These are phyloP conservation scores for Glyptemys insculpta DNA, from an alignment of 2,797 vertebrate species.

Conservation along the genomic window DNA sequence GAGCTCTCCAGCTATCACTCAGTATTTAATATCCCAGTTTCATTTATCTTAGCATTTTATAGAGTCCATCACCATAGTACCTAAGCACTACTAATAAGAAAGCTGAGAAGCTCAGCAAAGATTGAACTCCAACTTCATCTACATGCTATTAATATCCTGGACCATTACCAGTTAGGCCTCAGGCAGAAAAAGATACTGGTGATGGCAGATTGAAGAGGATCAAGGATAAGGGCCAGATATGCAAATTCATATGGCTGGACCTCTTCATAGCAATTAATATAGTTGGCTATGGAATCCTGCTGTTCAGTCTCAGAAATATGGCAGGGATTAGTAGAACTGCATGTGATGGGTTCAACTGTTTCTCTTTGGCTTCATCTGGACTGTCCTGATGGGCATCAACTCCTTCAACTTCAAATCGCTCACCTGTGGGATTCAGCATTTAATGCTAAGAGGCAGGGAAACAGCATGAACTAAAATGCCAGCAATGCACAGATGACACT, in stretches of 20 bases:
- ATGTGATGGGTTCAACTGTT: too few species aligned
- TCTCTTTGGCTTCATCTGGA: neutral
- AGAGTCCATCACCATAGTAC: neutral
- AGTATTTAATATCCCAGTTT: neutral
- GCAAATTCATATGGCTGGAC: neutral
- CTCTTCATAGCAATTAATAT: neutral
- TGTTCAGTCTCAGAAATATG: neutral
- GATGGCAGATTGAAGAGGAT: neutral
- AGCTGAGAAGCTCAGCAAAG: neutral
- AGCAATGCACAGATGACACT: neutral
- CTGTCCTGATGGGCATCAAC: neutral
- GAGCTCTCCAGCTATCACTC: neutral
- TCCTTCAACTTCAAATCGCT: neutral
- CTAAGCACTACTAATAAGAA: neutral
- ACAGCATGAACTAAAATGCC: neutral
- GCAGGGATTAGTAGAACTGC: neutral
- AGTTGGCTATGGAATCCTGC: neutral
- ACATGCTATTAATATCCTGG: neutral
- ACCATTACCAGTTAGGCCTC: too few species aligned
- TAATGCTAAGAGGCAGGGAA: neutral
- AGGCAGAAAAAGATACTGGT: neutral
- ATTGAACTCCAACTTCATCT: neutral
- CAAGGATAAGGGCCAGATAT: neutral
- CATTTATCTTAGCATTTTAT: neutral
- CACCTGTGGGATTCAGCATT: neutral